Evolutionary conservation across 2,888 invertebrate genomes (phyloP).

Genomic region (Platyscelio sp.): DNA sequence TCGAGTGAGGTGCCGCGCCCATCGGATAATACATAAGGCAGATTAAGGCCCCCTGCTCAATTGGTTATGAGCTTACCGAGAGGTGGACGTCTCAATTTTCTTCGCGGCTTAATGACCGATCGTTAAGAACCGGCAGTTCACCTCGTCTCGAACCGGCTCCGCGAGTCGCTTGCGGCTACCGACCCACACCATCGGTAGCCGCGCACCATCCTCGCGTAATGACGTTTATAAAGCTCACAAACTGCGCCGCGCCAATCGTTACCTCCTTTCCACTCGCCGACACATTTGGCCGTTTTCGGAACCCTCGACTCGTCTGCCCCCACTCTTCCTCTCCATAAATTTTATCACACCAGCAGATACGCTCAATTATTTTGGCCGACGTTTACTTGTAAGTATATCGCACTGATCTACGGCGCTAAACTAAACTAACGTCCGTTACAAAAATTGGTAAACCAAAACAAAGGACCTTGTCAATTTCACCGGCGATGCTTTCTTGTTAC

Average conservation of each 20-base stretch:
- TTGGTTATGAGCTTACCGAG: constrained; percentile 74
- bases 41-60: constrained; percentile 78
- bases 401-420: constrained; percentile 24
- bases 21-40: constrained; percentile 79
- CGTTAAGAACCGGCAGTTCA: constrained; percentile 80
- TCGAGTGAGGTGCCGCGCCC: constrained; percentile 71
- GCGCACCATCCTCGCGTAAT: constrained; percentile 75
- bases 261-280: constrained; percentile 50
- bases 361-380: constrained; percentile 58
- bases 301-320: not conserved
- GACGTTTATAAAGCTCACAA: constrained; percentile 73
- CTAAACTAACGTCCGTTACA: constrained; percentile 33
- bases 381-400: constrained; percentile 36
- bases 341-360: constrained; percentile 60
- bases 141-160: constrained; percentile 79
- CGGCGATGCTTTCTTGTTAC: no score
- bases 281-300: constrained; percentile 53
- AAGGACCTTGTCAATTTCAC: constrained; percentile 33
- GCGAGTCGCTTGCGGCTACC: constrained; percentile 66
- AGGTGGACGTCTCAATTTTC: constrained; percentile 83
- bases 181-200: constrained; percentile 48
- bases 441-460: constrained; percentile 44
- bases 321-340: constrained; percentile 48
- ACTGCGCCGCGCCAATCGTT: no score
- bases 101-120: constrained; percentile 83